Evolutionary conservation across 92 coral and sea anemone genomes (phyloP).

Genomic region (Siderastrea radians): DNA sequence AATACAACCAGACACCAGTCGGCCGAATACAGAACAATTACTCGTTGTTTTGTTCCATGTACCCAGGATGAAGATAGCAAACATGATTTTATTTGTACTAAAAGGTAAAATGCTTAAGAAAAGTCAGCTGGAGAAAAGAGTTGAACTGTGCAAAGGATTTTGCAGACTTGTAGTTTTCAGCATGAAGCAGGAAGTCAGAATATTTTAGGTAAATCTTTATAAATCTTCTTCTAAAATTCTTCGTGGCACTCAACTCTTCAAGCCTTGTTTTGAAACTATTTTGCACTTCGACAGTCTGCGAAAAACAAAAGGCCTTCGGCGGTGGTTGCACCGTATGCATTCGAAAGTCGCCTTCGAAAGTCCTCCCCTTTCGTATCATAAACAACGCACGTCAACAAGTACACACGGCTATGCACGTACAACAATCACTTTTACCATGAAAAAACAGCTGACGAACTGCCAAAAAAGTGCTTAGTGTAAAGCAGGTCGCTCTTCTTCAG

Average conservation of each 20-base stretch:
- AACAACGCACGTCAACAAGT: slow-evolving; percentile 28
- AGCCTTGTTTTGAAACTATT: background rate
- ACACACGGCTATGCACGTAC: slow-evolving; percentile 11
- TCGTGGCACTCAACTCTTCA: background rate
- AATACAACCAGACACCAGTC: slow-evolving; percentile 67
- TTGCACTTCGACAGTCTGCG: background rate
- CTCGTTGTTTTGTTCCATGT: slow-evolving; percentile 36
- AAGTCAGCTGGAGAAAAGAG: background rate
- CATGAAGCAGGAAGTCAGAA: background rate
- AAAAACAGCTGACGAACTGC: slow-evolving; percentile 38
- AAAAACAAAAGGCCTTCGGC: background rate
- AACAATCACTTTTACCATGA: slow-evolving; percentile 13
- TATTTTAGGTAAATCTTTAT: background rate
- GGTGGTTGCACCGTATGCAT: slow-evolving; percentile 4
- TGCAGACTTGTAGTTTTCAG: background rate
- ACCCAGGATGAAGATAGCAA: slow-evolving; percentile 19
- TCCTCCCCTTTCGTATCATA: slow-evolving; percentile 36
- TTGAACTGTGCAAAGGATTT: background rate
- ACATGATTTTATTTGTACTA: background rate
- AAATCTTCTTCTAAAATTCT: background rate
- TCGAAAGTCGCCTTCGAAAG: slow-evolving; percentile 51
- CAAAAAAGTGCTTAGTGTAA: background rate
- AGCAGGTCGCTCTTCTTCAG: slow-evolving; percentile 1
- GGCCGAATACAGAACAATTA: slow-evolving; percentile 55
- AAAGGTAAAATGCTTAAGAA: background rate